A percentile compares a stretch with the other conserved stretches of the same genome.
These are phyloP conservation scores for Rana temporaria DNA, from an alignment of 2,113 vertebrate species.

Conservation along the genomic window DNA sequence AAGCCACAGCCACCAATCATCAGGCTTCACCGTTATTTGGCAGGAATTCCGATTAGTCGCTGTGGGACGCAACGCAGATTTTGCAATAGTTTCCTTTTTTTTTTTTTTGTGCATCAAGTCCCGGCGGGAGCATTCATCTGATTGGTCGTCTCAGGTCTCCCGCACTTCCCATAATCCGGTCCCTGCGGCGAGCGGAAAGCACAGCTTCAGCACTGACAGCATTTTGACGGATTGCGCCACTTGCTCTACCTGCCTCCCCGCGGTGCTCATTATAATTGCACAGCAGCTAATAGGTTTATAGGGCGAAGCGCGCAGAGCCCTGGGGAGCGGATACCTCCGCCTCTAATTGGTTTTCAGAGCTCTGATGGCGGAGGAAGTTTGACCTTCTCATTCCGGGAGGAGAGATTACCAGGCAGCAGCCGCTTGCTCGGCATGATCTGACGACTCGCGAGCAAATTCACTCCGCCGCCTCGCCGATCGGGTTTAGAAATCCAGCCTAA, in stretches of 20 bases:
- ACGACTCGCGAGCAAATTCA: conserved; percentile 19
- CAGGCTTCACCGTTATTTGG: no score
- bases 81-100: no score
- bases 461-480: not conserved
- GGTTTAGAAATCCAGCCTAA: no score
- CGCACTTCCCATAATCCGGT: no score
- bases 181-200: no score
- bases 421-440: not conserved
- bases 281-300: conserved; percentile 42
- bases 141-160: no score
- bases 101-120: no score
- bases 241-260: conserved; percentile 36
- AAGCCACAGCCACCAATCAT: no score
- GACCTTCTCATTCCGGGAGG: conserved; percentile 38
- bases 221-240: conserved; percentile 9
- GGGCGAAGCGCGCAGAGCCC: conserved; percentile 20
- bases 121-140: no score
- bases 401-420: conserved; percentile 42
- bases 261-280: conserved; percentile 34
- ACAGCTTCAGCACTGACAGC: no score
- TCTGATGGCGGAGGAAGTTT: conserved; percentile 23
- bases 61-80: no score
- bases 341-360: conserved; percentile 44
- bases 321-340: conserved; percentile 27
- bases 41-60: no score